Percentiles rank a stretch among this genome's conserved stretches.
Evolutionary conservation across 2,113 vertebrate species (phyloP).

Genomic region (Nematolebias whitei): DNA sequence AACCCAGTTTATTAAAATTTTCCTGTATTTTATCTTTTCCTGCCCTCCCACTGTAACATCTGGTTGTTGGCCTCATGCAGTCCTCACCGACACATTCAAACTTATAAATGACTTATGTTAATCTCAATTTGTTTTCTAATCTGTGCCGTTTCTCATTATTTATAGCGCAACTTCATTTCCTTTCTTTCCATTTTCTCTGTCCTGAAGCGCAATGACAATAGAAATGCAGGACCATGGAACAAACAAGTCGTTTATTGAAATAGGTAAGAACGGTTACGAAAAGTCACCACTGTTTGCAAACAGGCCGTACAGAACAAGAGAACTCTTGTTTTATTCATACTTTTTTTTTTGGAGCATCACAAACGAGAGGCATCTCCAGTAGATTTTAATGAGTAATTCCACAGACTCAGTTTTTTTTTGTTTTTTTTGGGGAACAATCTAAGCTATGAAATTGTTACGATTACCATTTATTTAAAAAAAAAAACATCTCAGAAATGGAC

Average conservation of each 20-base stretch:
- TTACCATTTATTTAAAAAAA: too few relatives aligned
- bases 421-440: too few relatives aligned
- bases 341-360: neutral
- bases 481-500: too few relatives aligned
- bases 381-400: too few relatives aligned
- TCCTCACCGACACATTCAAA: constrained; percentile 6
- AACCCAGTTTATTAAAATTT: neutral
- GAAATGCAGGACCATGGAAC: neutral
- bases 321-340: neutral
- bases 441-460: too few relatives aligned
- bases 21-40: neutral
- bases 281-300: accelerated
- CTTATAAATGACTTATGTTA: constrained; percentile 3
- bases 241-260: neutral
- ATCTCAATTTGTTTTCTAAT: constrained; percentile 17
- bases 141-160: neutral
- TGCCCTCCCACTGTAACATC: neutral
- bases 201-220: neutral
- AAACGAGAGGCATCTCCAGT: too few relatives aligned
- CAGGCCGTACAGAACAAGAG: neutral
- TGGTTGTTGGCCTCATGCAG: neutral
- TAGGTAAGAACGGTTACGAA: neutral
- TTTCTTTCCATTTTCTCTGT: neutral
- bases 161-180: constrained; percentile 27
- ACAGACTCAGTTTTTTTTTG: too few relatives aligned